Conservation (phyloP, 1,140 invertebrate species). For the Ips typographus region DNA sequence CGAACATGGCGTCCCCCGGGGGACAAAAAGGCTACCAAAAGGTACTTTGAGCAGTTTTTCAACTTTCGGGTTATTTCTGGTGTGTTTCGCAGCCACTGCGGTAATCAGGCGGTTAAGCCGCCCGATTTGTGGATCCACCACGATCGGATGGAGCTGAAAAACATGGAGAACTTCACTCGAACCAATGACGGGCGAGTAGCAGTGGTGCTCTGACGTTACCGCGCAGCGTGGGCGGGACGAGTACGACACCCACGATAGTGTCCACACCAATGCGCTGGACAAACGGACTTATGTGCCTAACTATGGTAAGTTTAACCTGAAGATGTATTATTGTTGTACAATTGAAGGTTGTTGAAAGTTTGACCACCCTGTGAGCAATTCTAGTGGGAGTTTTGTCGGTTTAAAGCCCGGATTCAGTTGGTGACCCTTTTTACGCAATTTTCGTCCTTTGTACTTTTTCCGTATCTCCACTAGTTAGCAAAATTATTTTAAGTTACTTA, state of each 20-base stretch:
- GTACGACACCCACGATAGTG: conserved; percentile 60
- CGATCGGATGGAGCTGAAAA: conserved; percentile 91
- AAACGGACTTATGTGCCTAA: conserved; percentile 75
- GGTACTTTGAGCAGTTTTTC: conserved; percentile 39
- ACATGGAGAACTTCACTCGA: conserved; percentile 49
- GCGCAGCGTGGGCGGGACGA: conserved; percentile 66
- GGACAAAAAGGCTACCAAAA: conserved; percentile 51
- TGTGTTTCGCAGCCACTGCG: conserved; percentile 38
- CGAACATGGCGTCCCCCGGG: conserved; percentile 50
- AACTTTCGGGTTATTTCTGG: background rate
- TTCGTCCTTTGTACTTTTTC: too few species aligned
- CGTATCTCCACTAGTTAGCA: too few species aligned
- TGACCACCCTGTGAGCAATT: background rate
- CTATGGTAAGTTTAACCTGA: conserved; percentile 65
- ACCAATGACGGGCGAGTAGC: conserved; percentile 62
- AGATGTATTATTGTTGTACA: too few species aligned
- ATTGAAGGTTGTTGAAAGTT: background rate
- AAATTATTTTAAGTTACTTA: too few species aligned
- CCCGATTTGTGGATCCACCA: conserved; percentile 98
- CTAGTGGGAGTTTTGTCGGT: background rate
- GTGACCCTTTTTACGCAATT: too few species aligned
- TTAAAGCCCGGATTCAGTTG: too few species aligned
- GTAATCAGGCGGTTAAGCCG: conserved; percentile 75
- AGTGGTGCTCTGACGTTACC: conserved; percentile 66
- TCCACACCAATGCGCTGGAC: conserved; percentile 70